These are phyloP conservation scores for Lepus americanus DNA, from an alignment of 2,113 vertebrate genomes.

Conservation along the genomic window DNA sequence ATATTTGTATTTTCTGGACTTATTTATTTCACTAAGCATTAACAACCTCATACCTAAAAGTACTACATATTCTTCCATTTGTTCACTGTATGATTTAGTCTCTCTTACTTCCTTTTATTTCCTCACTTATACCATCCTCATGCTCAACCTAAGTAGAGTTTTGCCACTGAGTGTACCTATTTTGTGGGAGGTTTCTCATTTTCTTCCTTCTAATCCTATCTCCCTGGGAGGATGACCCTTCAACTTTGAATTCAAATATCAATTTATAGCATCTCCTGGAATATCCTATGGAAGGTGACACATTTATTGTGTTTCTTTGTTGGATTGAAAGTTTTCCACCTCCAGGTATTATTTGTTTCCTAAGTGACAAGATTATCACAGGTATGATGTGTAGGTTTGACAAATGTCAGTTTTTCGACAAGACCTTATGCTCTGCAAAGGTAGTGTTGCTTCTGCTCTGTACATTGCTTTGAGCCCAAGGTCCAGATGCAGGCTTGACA, in stretches of 20 bases:
- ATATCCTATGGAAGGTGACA: not conserved
- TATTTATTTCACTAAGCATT: no score
- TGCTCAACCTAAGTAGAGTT: not conserved
- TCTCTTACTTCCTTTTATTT: not conserved
- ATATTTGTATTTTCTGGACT: no score
- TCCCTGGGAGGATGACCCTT: not conserved
- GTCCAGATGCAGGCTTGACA: not conserved
- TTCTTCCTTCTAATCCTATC: not conserved
- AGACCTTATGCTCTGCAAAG: not conserved
- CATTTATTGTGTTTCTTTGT: not conserved
- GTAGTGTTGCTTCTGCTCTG: not conserved
- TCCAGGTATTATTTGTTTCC: not conserved
- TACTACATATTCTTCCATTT: no score
- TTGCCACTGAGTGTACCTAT: not conserved
- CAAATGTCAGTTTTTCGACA: not conserved
- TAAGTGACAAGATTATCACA: not conserved
- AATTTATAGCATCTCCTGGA: not conserved
- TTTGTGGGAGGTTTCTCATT: not conserved
- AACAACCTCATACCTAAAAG: not conserved
- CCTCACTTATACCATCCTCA: no score
- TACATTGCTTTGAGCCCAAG: not conserved
- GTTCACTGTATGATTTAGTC: not conserved
- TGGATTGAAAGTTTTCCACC: not conserved
- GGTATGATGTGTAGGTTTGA: not conserved
- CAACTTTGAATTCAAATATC: not conserved